These are phyloP conservation scores for Oryzias woworae DNA, from an alignment of 2,113 vertebrate genomes.

Conservation along the genomic window DNA sequence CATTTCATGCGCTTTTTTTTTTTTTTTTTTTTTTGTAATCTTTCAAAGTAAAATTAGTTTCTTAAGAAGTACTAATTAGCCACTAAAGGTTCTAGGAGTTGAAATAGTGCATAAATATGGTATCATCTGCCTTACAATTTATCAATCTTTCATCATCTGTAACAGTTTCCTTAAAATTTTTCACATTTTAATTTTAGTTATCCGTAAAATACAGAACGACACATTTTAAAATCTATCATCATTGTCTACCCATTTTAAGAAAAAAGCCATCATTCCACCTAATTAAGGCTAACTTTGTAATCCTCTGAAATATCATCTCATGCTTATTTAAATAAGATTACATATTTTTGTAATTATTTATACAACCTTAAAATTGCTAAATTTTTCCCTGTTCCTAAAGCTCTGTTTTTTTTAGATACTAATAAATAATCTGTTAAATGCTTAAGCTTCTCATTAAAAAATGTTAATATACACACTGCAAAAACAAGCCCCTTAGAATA, in stretches of 20 bases:
- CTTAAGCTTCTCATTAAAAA: no score
- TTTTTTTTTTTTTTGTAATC: conserved; percentile 8
- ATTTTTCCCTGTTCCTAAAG: no score
- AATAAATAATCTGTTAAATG: no score
- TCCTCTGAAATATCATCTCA: not conserved
- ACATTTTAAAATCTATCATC: not conserved
- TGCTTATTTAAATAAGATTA: no score
- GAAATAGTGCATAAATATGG: conserved; percentile 11
- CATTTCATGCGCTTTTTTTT: not conserved
- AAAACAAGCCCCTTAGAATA: no score
- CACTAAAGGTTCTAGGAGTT: conserved; percentile 13
- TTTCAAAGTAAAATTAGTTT: conserved; percentile 19
- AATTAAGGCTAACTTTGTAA: not conserved
- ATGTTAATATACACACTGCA: no score
- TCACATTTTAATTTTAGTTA: not conserved
- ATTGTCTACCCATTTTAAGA: not conserved
- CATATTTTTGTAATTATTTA: no score
- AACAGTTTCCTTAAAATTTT: conserved; percentile 9
- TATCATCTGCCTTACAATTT: conserved; percentile 9
- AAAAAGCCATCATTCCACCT: not conserved
- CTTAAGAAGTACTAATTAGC: conserved; percentile 36
- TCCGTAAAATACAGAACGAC: not conserved
- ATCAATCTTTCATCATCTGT: conserved; percentile 13
- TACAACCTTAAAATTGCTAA: no score
- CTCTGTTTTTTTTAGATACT: no score